A percentile compares a stretch with the other conserved stretches of the same genome.
Evolutionary conservation across 2,113 vertebrate species (phyloP).

Genomic region (Ciconia stormi): DNA sequence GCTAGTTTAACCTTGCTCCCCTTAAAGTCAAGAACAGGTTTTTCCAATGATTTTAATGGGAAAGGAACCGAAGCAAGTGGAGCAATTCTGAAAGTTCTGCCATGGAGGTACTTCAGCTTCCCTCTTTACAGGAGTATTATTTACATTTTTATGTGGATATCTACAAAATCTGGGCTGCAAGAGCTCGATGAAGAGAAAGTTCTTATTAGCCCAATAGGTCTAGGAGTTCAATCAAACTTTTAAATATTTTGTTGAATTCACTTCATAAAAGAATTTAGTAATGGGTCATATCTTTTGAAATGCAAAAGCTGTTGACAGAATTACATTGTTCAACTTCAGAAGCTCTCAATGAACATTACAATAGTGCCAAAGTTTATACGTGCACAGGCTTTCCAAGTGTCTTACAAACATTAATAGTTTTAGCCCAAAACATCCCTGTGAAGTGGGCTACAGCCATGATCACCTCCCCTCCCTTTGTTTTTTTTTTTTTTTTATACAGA

Average conservation of each 20-base stretch:
- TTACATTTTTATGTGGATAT: background rate
- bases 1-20: conserved; percentile 26
- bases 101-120: background rate
- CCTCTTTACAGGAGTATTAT: background rate
- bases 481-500: background rate
- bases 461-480: accelerated
- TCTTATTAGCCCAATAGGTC: background rate
- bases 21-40: conserved; percentile 7
- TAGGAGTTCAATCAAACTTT: background rate
- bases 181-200: background rate
- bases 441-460: background rate
- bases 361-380: background rate
- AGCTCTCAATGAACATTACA: background rate
- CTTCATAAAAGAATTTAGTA: background rate
- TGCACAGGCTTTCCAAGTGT: background rate
- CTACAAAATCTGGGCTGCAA: background rate
- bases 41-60: conserved; percentile 27
- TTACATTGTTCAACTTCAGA: background rate
- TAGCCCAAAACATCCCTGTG: background rate
- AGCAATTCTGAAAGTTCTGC: background rate
- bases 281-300: background rate
- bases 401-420: background rate
- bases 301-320: background rate
- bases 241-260: background rate
- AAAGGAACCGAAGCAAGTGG: background rate